A percentile compares a stretch with the other conserved stretches of the same genome.
Conservation (phyloP, 1,140 invertebrate genomes). For the Pteromalus puparum region DNA sequence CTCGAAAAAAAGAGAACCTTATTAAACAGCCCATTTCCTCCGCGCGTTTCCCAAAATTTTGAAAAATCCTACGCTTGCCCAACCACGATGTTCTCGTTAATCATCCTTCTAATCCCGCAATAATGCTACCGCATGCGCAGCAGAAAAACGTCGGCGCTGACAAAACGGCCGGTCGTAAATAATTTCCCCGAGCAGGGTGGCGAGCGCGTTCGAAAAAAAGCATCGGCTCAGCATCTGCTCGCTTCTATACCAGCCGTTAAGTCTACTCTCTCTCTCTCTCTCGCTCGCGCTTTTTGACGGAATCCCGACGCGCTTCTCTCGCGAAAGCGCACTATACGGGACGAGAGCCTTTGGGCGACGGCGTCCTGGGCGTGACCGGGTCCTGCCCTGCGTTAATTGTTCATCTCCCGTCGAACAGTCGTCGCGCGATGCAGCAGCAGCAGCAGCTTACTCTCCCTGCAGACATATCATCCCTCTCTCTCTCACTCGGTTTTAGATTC, state of each 20-base stretch:
- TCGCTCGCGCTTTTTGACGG: neutral
- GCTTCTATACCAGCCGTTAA: neutral
- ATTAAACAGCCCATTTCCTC: constrained; percentile 9
- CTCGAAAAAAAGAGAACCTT: constrained; percentile 1
- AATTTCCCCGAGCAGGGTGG: constrained; percentile 35
- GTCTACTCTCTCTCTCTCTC: no score
- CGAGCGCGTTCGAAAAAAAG: constrained; percentile 16
- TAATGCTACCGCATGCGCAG: neutral
- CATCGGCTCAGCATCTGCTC: constrained; percentile 16
- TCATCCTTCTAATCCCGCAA: constrained; percentile 32
- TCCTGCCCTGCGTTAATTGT: constrained; percentile 72
- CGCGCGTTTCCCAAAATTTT: neutral
- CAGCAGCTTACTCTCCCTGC: constrained; percentile 54
- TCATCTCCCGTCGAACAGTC: constrained; percentile 67
- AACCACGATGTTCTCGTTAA: constrained; percentile 11
- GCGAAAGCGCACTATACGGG: constrained; percentile 32
- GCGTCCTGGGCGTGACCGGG: constrained; percentile 69
- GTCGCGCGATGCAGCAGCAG: no score
- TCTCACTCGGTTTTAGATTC: constrained; percentile 59
- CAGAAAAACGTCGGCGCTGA: constrained; percentile 13
- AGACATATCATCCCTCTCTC: constrained; percentile 59
- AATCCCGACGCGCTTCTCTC: neutral
- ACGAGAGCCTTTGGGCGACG: constrained; percentile 62
- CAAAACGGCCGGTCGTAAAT: constrained; percentile 39
- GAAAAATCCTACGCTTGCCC: neutral